Conservation (phyloP, 2,797 vertebrate genomes). For the Aplochiton taeniatus region DNA sequence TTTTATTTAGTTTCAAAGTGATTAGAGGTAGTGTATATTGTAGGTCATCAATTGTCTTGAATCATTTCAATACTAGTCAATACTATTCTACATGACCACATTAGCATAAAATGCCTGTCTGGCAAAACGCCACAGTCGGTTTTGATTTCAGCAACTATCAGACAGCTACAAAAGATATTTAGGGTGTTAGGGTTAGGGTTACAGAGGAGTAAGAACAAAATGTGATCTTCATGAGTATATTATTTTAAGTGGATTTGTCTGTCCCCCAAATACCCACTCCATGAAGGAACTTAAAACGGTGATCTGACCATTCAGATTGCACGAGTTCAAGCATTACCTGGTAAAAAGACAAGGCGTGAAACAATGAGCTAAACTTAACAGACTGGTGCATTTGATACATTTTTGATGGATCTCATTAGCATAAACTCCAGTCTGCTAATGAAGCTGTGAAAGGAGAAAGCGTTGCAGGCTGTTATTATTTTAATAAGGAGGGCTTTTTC, state of each 20-base stretch:
- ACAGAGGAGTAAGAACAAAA: no score
- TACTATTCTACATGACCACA: no score
- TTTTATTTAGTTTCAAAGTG: no score
- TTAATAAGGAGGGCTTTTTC: neutral
- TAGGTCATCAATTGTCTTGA: no score
- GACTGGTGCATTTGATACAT: neutral
- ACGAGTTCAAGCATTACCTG: neutral
- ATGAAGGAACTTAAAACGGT: neutral
- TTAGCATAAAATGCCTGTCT: no score
- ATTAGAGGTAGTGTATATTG: no score
- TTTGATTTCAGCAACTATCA: no score
- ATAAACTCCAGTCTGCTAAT: neutral
- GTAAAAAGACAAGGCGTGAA: neutral
- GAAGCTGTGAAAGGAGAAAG: neutral
- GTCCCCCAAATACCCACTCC: slow-evolving; percentile 27
- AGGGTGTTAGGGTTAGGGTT: no score
- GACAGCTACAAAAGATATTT: no score
- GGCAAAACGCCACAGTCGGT: no score
- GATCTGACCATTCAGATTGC: neutral
- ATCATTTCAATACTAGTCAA: no score
- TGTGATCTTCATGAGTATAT: no score
- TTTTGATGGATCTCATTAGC: neutral
- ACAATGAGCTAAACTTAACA: neutral
- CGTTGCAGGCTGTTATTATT: neutral
- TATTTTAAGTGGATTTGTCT: slow-evolving; percentile 12